Base-by-base conservation (phyloP, 1,140 invertebrate species). In the Zaprionus ghesquierei region DNA sequence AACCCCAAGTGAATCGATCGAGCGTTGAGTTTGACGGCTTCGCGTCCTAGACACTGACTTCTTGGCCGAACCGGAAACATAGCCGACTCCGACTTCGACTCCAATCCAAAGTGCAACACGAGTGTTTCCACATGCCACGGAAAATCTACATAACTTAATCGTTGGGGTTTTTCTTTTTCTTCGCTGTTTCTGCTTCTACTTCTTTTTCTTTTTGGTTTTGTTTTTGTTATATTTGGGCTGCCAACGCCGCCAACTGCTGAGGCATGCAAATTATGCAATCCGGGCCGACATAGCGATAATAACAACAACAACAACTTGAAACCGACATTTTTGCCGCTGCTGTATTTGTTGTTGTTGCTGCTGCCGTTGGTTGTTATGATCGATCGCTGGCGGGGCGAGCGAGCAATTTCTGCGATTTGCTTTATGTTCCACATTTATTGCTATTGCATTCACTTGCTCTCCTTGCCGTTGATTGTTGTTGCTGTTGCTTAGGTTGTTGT, bases 11-110 rank as follows among this genome's bases (percentile, higher is more conserved):
- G 29, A 33, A 20, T 54, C 44, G 46, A 69, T 56, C 50, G n/a
- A 4, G 22, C 60, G 44, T 60, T 59, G 33, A 53, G 49, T 75
- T 60, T 23, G 33, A 58, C 64, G 70, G 82, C 64, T 61, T 73
- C 73, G 79, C 89, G 84, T 89, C 84, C 84, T 87, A 87, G 84
- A 87, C 84, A 84, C 81, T 87, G 84, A 87, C 84, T 87, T 87
- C 64, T 70, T 77, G 22, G 41, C 63, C 60, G 66, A 76, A 89
- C 82, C 82, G 82, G 82, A 87, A 87, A 89, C 79, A 69, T 53
- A 58, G 33, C 63, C 35, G 35, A 41, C n/a, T 41, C 35, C 5
- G 35, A 41, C 35, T 41, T 59, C 35, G 35, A 41, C n/a, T 41
- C 35, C 5, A n/a, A 41, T n/a, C 15, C n/a, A n/a, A n/a, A 41